phyloP scores from a whole-genome alignment of 2,797 vertebrate species.

The Sebastes alutus region DNA sequence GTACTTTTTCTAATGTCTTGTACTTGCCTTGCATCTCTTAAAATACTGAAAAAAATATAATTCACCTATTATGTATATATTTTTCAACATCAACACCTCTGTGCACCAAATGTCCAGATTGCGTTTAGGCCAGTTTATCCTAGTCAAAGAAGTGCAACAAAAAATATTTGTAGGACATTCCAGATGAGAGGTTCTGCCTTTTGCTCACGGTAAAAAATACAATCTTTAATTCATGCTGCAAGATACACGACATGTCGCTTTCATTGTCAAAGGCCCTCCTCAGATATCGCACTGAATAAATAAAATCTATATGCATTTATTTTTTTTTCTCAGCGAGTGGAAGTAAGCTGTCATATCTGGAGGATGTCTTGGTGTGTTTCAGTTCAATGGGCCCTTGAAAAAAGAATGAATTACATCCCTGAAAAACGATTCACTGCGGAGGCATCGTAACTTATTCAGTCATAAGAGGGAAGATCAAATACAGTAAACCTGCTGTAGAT shows the following conservation, averaged over 20 bases:
- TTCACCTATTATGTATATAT: background rate
- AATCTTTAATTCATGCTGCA: slow-evolving; percentile 60
- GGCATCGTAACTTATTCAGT: slow-evolving; percentile 32
- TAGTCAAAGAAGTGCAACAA: slow-evolving; percentile 12
- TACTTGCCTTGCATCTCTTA: background rate
- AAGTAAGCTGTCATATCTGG: background rate
- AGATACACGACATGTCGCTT: slow-evolving; percentile 27
- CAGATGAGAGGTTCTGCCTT: slow-evolving; percentile 24
- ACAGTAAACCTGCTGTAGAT: background rate
- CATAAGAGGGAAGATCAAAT: slow-evolving; percentile 13
- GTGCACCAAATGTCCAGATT: background rate
- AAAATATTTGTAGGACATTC: slow-evolving; percentile 39
- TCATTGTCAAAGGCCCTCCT: slow-evolving; percentile 24
- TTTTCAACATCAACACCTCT: background rate
- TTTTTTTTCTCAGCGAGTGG: background rate
- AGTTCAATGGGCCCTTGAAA: slow-evolving; percentile 1
- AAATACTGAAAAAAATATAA: background rate
- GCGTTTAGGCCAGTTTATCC: background rate
- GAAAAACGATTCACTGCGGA: background rate
- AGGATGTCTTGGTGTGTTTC: background rate
- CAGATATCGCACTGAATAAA: slow-evolving; percentile 55
- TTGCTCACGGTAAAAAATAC: slow-evolving; percentile 32
- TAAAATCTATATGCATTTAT: slow-evolving; percentile 30
- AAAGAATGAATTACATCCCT: background rate
- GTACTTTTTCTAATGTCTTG: slow-evolving; percentile 33